Base-by-base conservation (phyloP, 2,888 invertebrate species). In the Alitta virens region DNA sequence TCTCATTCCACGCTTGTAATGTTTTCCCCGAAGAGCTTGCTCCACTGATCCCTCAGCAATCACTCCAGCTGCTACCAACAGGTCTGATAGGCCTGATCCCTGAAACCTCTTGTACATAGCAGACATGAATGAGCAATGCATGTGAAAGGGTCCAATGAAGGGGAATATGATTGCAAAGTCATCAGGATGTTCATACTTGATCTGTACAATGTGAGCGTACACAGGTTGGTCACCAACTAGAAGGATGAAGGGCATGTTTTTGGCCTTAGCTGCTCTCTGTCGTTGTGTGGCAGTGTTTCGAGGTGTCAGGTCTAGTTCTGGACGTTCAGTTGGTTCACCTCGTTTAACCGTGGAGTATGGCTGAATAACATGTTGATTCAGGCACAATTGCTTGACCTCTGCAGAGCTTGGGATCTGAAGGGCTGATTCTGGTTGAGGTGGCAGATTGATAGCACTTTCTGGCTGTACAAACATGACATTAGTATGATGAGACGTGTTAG, bases 401-500 rank as follows among this genome's bases (percentile, higher is more conserved):
- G 21, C 7, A 23, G 53, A n/a, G 9, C 25, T 53, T 21, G 53
- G 26, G 7, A 21, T 53, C 16, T 21, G n/a, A 24, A 21, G 23
- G 53, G 21, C 53, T 24, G 21, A 9, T 53, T 53, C 7, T n/a
- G 53, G 24, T 25, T 25, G 21, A 25, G 23, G 24, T 5, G 25
- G 25, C 7, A 25, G 24, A 53, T 53, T 21, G 23, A 21, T 53
- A 24, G 23, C 53, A 25, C 23, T 25, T 53, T 53, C 53, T 25
- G 53, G 24, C 53, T 53, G 53, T 3, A 53, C 53, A 53, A 53
- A 25, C 53, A 24, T 53, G 5, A 53, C 12, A 53, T 53, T 53
- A 21, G 53, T 53, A 9, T 16, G 53, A 53, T 25, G 53, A 25
- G n/a, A 21, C 7, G 53, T 53, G 23, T 53, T 21, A 23, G 24